phyloP scores from a whole-genome alignment of 1,140 invertebrate genomes.

The Stenopsyche tienmushanensis region DNA sequence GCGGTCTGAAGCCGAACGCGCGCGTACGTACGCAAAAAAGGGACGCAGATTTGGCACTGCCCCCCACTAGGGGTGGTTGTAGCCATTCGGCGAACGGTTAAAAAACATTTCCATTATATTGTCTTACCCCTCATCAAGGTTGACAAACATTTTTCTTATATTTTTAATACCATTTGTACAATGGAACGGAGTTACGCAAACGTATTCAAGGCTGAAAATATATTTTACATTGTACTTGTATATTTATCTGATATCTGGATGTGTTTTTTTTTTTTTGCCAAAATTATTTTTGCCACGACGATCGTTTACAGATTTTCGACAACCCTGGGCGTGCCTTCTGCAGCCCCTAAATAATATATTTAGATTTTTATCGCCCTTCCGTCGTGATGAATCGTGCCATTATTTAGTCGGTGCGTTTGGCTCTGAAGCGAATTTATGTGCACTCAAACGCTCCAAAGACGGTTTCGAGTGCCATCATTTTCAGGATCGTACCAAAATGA shows the following conservation, averaged over 20 bases:
- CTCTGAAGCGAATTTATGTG: constrained; percentile 22
- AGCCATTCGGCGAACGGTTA: constrained; percentile 6
- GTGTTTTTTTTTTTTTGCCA: no score
- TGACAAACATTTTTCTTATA: constrained; percentile 5
- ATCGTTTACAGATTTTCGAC: no score
- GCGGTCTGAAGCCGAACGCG: neutral
- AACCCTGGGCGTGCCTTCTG: neutral
- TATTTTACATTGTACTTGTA: no score
- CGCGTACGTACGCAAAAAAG: neutral
- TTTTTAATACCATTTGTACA: neutral
- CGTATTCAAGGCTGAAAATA: no score
- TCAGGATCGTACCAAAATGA: neutral
- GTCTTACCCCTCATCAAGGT: constrained; percentile 13
- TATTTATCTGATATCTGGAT: no score
- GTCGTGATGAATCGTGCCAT: constrained; percentile 14
- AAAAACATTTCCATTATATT: constrained; percentile 23
- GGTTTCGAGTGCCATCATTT: constrained; percentile 1
- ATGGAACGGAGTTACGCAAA: neutral
- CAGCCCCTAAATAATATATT: constrained; percentile 13
- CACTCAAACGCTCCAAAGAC: constrained; percentile 10
- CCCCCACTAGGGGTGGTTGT: neutral
- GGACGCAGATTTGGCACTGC: constrained; percentile 1
- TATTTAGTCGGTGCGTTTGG: constrained; percentile 16
- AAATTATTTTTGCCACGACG: neutral
- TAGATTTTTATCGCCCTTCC: constrained; percentile 16